Evolutionary conservation across 2,797 vertebrate genomes (phyloP).

Genomic region (Neomorphus geoffroyi): DNA sequence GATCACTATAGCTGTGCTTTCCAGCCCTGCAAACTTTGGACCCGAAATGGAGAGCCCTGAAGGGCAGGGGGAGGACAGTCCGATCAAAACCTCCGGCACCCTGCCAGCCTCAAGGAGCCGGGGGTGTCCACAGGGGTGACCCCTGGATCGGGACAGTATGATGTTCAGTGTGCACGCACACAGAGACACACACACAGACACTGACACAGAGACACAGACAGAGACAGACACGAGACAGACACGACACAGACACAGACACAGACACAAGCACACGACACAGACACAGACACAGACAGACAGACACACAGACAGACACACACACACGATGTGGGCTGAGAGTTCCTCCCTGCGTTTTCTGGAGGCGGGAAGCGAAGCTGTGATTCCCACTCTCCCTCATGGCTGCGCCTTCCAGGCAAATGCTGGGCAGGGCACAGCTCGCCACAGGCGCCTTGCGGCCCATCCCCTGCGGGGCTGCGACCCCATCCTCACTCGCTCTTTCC

Average conservation of each 20-base stretch:
- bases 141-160: not conserved
- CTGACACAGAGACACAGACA: no score
- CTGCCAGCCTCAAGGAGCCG: accelerated
- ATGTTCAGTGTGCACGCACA: no score
- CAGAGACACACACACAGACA: no score
- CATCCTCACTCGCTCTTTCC: not conserved
- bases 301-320: no score
- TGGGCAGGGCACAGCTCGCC: not conserved
- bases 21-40: not conserved
- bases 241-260: no score
- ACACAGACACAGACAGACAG: no score
- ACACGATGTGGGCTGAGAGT: not conserved
- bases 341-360: not conserved
- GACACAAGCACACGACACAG: no score
- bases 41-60: accelerated
- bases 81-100: not conserved
- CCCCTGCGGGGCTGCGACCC: not conserved
- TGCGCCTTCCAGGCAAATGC: not conserved
- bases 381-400: not conserved
- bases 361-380: not conserved
- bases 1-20: not conserved
- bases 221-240: no score
- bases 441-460: not conserved
- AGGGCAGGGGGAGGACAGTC: no score
- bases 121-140: not conserved